A percentile compares a stretch with the other conserved stretches of the same genome.
Evolutionary conservation across 2,797 vertebrate species (phyloP).

Genomic region (Ceyx erithaca): DNA sequence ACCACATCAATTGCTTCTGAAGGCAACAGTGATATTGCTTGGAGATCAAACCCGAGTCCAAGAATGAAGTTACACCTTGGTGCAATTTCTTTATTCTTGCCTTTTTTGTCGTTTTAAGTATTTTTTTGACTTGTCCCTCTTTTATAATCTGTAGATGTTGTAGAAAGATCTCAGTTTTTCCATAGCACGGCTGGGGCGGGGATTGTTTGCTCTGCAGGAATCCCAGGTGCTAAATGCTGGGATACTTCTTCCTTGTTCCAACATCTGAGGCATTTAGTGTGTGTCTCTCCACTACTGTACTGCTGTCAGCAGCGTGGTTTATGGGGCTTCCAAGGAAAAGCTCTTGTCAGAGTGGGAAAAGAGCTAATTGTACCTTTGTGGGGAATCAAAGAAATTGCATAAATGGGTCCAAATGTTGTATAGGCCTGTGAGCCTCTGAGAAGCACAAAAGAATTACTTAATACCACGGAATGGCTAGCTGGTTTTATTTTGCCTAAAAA

Average conservation of each 20-base stretch:
- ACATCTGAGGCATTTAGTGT: neutral
- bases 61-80: neutral
- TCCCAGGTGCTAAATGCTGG: neutral
- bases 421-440: neutral
- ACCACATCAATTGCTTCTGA: neutral
- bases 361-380: neutral
- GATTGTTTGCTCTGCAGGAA: neutral
- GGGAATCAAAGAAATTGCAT: conserved; percentile 4
- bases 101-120: neutral
- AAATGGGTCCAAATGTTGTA: neutral
- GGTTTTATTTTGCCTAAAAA: conserved; percentile 50
- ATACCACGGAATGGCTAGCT: neutral
- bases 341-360: neutral
- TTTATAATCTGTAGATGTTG: neutral
- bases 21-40: neutral
- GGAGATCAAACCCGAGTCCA: neutral
- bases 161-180: neutral
- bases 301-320: neutral
- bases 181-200: neutral
- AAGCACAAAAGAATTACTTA: neutral
- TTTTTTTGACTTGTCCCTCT: neutral
- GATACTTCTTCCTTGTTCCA: neutral
- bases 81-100: neutral
- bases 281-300: neutral
- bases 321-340: neutral